A percentile compares a stretch with the other conserved stretches of the same genome.
phyloP scores from a whole-genome alignment of 2,797 vertebrate genomes.

The Sebastiscus albofasciatus region DNA sequence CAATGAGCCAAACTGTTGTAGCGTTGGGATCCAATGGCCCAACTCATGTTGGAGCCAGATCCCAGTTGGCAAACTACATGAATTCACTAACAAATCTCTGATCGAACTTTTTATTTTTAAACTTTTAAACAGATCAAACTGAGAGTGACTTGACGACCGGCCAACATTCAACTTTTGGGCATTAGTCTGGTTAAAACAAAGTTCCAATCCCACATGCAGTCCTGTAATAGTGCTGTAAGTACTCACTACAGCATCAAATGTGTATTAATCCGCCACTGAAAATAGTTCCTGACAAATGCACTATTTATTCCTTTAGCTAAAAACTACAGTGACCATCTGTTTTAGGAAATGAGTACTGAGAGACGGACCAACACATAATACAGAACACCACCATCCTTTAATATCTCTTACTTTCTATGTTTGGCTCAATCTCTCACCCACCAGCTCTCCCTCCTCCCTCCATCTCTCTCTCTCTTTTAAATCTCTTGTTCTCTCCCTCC shows the following conservation, averaged over 20 bases:
- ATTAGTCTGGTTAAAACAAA: fast-evolving
- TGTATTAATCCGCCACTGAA: not conserved
- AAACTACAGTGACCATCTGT: not conserved
- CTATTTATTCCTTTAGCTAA: not conserved
- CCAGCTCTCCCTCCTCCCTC: not conserved
- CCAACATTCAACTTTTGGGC: not conserved
- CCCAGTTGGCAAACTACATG: not conserved
- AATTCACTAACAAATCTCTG: not conserved
- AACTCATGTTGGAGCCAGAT: not conserved
- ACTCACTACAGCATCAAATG: not conserved
- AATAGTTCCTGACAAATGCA: not conserved
- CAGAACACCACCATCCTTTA: not conserved
- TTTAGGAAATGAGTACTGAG: not conserved
- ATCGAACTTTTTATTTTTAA: not conserved
- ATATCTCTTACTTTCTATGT: constrained; percentile 9
- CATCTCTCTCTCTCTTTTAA: not conserved
- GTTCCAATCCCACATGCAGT: not conserved
- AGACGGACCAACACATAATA: not conserved
- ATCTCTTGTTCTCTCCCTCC: constrained; percentile 18
- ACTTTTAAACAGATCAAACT: not conserved
- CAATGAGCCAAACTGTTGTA: not conserved
- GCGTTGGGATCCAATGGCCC: not conserved
- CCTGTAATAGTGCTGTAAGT: not conserved
- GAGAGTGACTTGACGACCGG: not conserved
- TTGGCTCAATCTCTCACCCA: not conserved